Conservation (phyloP, 2,797 vertebrate genomes). For the Lophotriccus pileatus region DNA sequence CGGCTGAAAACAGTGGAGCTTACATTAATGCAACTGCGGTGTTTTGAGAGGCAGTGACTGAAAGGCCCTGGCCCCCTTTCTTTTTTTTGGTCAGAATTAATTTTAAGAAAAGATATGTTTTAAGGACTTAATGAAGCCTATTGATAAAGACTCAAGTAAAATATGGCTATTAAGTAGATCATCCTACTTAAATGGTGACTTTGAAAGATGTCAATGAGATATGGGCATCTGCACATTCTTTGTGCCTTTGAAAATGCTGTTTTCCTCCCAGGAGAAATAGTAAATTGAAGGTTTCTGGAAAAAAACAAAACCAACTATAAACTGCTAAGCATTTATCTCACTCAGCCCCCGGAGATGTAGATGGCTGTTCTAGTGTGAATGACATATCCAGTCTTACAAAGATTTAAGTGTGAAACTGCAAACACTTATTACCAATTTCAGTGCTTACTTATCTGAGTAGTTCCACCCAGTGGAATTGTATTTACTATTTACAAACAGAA, state of each 20-base stretch:
- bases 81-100: neutral
- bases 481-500: neutral
- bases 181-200: neutral
- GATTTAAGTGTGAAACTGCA: neutral
- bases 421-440: neutral
- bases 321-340: neutral
- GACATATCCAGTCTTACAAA: neutral
- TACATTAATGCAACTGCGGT: neutral
- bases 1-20: neutral
- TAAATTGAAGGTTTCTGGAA: slow-evolving; percentile 8
- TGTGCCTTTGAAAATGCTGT: neutral
- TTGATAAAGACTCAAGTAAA: neutral
- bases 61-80: neutral
- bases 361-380: neutral
- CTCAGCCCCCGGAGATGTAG: neutral
- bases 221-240: accelerated
- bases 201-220: neutral
- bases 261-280: neutral
- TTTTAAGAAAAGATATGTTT: neutral
- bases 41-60: neutral
- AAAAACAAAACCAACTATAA: neutral
- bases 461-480: neutral
- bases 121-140: neutral
- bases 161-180: neutral
- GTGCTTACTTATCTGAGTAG: neutral